Base-by-base conservation (phyloP, 2,113 vertebrate species). In the Ptychochromis oligacanthus region DNA sequence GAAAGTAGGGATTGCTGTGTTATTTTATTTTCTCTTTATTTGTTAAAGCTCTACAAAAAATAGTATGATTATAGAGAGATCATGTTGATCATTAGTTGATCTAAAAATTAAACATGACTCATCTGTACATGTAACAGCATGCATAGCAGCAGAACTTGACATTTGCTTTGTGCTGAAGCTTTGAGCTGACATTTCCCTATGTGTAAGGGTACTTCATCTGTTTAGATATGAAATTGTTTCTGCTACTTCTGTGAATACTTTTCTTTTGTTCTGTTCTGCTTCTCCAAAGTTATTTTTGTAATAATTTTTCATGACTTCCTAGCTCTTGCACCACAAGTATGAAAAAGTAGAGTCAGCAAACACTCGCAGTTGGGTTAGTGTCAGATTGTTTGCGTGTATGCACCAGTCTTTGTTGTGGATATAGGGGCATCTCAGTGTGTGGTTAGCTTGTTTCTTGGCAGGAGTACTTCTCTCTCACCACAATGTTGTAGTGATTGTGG, bases 21-120 rank as follows among this genome's bases (percentile, higher is more conserved):
- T 6, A 7, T n/a, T 31, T 26, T 65, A 15, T 62, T 38, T 20
- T 80, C 22, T 4, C 1, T 18, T 6, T n/a, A 26, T 24, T 22
- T 46, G 40, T 46, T 18, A 46, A 15, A 49, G 5, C 43, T 46
- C 13, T 46, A 46, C n/a, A 65, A 14, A 43, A 65, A 6, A 65
- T 10, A 15, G 64, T 46, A 5, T n/a, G 14, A 76, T 59, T 22
- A 54, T 22, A 31, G 67, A 60, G 5, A 24, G 56, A 8, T 34
- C 60, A 22, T 59, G 40, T 43, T 72, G 24, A 78, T 83, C 28
- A 58, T 78, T 7, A 72, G 49, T 18, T 18, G n/a, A 28, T 60
- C 55, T 88, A 72, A 81, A 83, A 81, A 74, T 76, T 40, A 87
- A 78, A 43, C 22, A 34, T 79, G 79, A 87, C 78, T 88, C 83